Conservation (phyloP, 2,113 vertebrate genomes). For the Elanus axillaris region DNA sequence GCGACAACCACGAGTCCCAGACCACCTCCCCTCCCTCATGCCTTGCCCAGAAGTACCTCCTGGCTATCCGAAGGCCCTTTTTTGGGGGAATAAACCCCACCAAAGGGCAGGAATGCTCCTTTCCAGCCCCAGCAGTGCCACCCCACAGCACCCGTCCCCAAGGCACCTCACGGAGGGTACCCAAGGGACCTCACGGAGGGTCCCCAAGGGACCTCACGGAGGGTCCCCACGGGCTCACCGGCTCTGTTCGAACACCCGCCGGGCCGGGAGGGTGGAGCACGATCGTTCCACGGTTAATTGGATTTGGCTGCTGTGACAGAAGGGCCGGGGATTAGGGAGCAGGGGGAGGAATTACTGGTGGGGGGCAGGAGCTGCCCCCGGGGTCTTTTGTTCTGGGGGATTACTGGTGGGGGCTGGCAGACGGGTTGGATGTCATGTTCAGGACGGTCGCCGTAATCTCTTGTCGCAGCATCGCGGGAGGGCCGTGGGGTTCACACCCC, state of each 20-base stretch:
- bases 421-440: fast-evolving
- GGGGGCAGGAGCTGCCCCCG: not conserved
- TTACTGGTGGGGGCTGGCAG: not conserved
- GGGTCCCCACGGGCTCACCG: not conserved
- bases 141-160: fast-evolving
- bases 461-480: fast-evolving
- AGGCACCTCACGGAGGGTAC: not conserved
- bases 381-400: not conserved
- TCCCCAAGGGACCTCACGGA: fast-evolving
- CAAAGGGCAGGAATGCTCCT: not conserved
- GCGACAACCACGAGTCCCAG: fast-evolving
- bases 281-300: not conserved
- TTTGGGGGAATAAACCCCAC: not conserved
- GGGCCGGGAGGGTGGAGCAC: not conserved
- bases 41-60: not conserved
- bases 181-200: fast-evolving
- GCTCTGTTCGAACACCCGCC: not conserved
- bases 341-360: not conserved
- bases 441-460: not conserved
- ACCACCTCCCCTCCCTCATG: not conserved
- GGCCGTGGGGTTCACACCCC: fast-evolving
- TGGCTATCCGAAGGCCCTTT: not conserved
- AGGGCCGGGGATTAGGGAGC: slow-evolving; percentile 4
- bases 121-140: not conserved
- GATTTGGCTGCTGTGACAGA: slow-evolving; percentile 4